Evolutionary conservation across 2,113 vertebrate species (phyloP), one percentile per base, ranked within the genome.

Genomic region (Capreolus pygargus): DNA sequence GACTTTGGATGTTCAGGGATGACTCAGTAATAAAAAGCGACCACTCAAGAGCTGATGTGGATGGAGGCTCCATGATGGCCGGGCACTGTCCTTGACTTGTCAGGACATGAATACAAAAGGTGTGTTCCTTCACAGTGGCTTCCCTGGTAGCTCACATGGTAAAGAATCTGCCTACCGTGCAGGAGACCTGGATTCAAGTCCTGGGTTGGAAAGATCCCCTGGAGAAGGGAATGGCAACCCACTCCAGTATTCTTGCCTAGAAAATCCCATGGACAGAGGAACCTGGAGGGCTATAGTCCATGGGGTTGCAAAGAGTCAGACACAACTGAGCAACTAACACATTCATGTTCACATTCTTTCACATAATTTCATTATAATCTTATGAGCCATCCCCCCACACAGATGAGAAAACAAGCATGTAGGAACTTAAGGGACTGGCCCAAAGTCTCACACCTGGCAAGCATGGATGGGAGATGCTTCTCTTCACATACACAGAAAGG

Each of bases 61-160:
- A 39, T 0, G 8, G 74, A 60, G 54, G 30, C 2, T 4, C 1
- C 19, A 1, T 5, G 5, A 5, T 33, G 21, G 8, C 16, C 45
- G 13, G 7, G 4, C 7, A 28, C 3, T 54, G 8, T 16, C 36
- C 45, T 85, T 28, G 45, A 74, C 61, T 60, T 76, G 3, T 43
- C 17, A 81, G 81, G 4, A 39, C 6, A 0, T 11, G 54, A 19
- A 39, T 78, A 78, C 28, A 57, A 25, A 57, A 25, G 12, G 17
- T 33, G 3, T 54, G 1, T 27, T 16, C 9, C 55, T 52, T 23
- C 67, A 39, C 67, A 36, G 67, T 39, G 19, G 19, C n/a, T 12
- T 70, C 19, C 2, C n/a, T 23, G 19, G 19, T 39, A 12, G 67
- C 67, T 23, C 10, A 70, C 67, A 3, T 12, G 67, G n/a, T 23